Evolutionary conservation across 1,140 invertebrate genomes (phyloP).

Genomic region (Calephelis virginiensis): DNA sequence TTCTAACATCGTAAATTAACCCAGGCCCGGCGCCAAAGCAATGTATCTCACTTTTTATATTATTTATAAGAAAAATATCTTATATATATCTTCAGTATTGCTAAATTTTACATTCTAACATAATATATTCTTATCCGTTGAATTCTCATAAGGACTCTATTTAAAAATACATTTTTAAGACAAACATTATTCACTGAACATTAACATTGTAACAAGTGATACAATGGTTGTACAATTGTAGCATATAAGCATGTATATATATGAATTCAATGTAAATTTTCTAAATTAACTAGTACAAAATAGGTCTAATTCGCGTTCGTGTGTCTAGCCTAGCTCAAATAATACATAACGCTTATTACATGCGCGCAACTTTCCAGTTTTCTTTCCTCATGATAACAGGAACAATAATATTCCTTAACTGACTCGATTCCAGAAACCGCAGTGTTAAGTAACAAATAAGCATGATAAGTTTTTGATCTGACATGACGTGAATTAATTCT

Average conservation of each 20-base stretch:
- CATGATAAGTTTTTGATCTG: background rate
- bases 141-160: too few species aligned
- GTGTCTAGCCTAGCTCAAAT: constrained; percentile 20
- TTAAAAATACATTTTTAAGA: too few species aligned
- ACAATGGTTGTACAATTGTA: too few species aligned
- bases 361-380: constrained; percentile 17
- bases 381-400: constrained; percentile 18
- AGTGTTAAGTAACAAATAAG: constrained; percentile 20
- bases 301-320: background rate
- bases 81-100: constrained; percentile 14
- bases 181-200: too few species aligned
- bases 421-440: constrained; percentile 18
- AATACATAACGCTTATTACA: constrained; percentile 16
- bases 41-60: constrained; percentile 10
- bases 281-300: background rate
- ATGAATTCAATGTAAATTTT: background rate
- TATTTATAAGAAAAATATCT: constrained; percentile 2
- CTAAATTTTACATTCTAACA: constrained; percentile 14
- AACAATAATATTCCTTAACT: constrained; percentile 19
- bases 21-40: constrained; percentile 11
- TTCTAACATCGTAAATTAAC: background rate
- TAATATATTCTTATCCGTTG: background rate
- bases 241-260: too few species aligned
- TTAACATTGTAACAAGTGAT: too few species aligned
- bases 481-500: background rate